Evolutionary conservation across 2,113 vertebrate species (phyloP).

Genomic region (Archocentrus centrarchus): DNA sequence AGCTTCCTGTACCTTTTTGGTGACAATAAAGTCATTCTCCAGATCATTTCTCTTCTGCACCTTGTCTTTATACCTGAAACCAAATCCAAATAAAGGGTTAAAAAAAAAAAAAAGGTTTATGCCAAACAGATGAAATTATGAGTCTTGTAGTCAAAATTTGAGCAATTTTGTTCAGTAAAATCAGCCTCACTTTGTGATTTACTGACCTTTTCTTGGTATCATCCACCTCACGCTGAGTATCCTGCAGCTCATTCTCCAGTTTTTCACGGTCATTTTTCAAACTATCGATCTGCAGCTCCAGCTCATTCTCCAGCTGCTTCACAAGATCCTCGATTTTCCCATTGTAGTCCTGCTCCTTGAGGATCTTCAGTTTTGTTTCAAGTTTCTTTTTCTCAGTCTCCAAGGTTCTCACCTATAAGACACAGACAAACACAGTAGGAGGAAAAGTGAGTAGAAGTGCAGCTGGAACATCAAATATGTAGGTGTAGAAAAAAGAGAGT

Average conservation of each 20-base stretch:
- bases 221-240: constrained; percentile 63
- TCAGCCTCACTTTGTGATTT: neutral
- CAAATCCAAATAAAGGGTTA: neutral
- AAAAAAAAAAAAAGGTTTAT: neutral
- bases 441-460: too few relatives aligned
- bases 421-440: neutral
- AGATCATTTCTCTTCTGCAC: constrained; percentile 61
- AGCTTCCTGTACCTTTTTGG: constrained; percentile 73
- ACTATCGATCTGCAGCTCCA: constrained; percentile 72
- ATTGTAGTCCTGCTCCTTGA: constrained; percentile 73
- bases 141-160: neutral
- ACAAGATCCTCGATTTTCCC: constrained; percentile 74
- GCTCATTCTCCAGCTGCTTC: constrained; percentile 54
- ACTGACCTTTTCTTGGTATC: constrained; percentile 74
- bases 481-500: too few relatives aligned
- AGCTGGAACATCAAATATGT: neutral
- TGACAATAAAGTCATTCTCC: constrained; percentile 81
- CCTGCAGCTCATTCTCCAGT: constrained; percentile 68
- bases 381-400: constrained; percentile 81
- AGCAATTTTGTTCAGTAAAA: neutral
- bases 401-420: constrained; percentile 74
- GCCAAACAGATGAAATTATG: fast-evolving
- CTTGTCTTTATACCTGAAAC: constrained; percentile 79
- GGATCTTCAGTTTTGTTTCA: constrained; percentile 76
- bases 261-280: constrained; percentile 71